phyloP scores from a whole-genome alignment of 2,113 vertebrate species.

The Anser brachyrhynchus region DNA sequence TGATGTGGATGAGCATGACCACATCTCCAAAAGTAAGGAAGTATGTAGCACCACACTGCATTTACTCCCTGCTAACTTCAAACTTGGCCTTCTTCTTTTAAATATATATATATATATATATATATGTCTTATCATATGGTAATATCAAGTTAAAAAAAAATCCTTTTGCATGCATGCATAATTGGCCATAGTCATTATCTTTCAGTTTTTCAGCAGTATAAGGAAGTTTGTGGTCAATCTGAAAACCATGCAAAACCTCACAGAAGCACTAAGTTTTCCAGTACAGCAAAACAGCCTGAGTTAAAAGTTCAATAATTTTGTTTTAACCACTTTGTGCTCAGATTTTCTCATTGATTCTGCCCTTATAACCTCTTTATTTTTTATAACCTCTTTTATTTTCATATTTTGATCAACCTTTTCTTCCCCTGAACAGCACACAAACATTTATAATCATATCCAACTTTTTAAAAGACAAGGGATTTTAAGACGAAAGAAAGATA shows the following conservation, averaged over 20 bases:
- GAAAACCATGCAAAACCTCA: not conserved
- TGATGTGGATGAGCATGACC: not conserved
- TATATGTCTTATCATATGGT: not conserved
- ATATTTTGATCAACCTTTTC: not conserved
- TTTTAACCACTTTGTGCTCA: not conserved
- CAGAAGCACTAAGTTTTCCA: not conserved
- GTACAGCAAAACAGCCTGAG: not conserved
- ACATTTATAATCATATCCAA: not conserved
- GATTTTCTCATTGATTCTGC: not conserved
- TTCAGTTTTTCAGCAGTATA: not conserved
- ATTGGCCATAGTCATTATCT: not conserved
- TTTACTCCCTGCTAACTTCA: not conserved
- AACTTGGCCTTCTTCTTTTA: not conserved
- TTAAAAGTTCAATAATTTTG: not conserved
- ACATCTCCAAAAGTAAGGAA: not conserved
- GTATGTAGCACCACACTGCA: not conserved
- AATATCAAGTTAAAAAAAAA: not conserved
- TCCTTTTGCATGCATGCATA: not conserved
- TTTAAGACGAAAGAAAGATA: not conserved
- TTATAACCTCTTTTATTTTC: not conserved
- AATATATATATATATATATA: too few species aligned
- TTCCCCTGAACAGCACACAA: not conserved
- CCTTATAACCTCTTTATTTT: not conserved
- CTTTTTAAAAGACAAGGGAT: not conserved
- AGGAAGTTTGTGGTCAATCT: not conserved